Conservation (phyloP, 2,113 vertebrate genomes). For the Zapus hudsonius region DNA sequence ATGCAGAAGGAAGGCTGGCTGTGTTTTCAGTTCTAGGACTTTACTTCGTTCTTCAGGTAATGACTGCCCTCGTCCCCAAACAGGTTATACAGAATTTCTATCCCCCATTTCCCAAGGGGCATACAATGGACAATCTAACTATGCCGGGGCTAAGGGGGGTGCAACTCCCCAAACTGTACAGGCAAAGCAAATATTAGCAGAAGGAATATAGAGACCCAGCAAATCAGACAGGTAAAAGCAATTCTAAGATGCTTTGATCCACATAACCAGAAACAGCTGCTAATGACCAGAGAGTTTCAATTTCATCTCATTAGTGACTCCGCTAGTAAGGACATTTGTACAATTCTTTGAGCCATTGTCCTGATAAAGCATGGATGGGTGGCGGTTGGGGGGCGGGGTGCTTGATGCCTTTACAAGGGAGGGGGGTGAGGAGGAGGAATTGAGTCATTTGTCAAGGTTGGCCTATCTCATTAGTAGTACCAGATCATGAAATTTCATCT, state of each 20-base stretch:
- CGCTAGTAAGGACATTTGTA: too few species aligned
- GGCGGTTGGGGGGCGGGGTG: too few species aligned
- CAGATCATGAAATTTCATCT: neutral
- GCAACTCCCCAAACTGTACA: too few species aligned
- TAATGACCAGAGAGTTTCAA: constrained; percentile 12
- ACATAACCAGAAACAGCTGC: neutral
- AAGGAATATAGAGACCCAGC: neutral
- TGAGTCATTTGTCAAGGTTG: neutral
- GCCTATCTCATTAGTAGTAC: neutral
- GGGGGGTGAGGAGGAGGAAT: neutral
- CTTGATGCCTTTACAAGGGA: neutral
- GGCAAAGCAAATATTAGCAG: neutral
- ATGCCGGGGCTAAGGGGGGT: rapidly evolving
- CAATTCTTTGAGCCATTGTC: too few species aligned
- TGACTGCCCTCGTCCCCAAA: neutral
- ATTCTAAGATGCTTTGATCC: neutral
- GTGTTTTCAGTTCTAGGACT: neutral
- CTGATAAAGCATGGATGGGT: too few species aligned
- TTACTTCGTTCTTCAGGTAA: constrained; percentile 13
- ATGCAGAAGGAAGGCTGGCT: neutral
- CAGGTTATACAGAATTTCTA: neutral
- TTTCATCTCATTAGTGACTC: too few species aligned
- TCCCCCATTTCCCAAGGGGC: neutral
- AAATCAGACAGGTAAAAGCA: neutral
- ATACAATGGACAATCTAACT: neutral